Percentiles rank a stretch among this genome's conserved stretches.
Conservation (phyloP, 2,888 invertebrate species). For the Ophioninae sp. region DNA sequence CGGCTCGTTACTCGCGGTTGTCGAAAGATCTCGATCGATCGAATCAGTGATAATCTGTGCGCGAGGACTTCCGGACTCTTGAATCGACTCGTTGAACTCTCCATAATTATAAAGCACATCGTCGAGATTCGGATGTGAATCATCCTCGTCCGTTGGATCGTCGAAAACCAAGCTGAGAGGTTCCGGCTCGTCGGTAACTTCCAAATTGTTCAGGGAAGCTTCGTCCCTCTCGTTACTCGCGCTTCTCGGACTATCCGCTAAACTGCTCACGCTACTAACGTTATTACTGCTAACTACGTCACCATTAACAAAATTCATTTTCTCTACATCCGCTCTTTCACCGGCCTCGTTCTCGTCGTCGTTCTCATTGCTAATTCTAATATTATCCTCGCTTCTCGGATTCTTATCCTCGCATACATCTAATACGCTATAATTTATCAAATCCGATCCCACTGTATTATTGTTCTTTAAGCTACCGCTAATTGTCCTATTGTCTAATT, state of each 20-base stretch:
- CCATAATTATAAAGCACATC: constrained; percentile 76
- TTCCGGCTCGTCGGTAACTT: constrained; percentile 73
- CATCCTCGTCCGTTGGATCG: constrained; percentile 72
- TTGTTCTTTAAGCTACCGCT: constrained; percentile 69
- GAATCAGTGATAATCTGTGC: constrained; percentile 21
- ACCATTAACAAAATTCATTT: constrained; percentile 64
- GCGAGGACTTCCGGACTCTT: constrained; percentile 63
- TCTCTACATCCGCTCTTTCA: constrained; percentile 46
- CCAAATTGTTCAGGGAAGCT: constrained; percentile 70
- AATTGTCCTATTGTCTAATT: constrained; percentile 71
- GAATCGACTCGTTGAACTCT: constrained; percentile 69
- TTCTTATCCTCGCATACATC: constrained; percentile 65
- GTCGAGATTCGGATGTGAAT: constrained; percentile 69
- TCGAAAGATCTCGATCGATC: constrained; percentile 20
- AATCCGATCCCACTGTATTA: constrained; percentile 60
- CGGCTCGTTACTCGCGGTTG: constrained; percentile 24
- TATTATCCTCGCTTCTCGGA: constrained; percentile 63
- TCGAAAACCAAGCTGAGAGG: constrained; percentile 76
- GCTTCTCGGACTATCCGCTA: constrained; percentile 73
- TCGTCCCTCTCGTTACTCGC: constrained; percentile 60
- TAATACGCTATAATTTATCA: constrained; percentile 62
- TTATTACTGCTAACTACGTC: constrained; percentile 73
- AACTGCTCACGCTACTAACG: constrained; percentile 75
- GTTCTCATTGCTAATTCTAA: constrained; percentile 62
- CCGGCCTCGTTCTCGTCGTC: constrained; percentile 42